Percentiles rank a stretch among this genome's conserved stretches.
Conservation (phyloP, 2,888 invertebrate species). For the Cylindroiulus punctatus region DNA sequence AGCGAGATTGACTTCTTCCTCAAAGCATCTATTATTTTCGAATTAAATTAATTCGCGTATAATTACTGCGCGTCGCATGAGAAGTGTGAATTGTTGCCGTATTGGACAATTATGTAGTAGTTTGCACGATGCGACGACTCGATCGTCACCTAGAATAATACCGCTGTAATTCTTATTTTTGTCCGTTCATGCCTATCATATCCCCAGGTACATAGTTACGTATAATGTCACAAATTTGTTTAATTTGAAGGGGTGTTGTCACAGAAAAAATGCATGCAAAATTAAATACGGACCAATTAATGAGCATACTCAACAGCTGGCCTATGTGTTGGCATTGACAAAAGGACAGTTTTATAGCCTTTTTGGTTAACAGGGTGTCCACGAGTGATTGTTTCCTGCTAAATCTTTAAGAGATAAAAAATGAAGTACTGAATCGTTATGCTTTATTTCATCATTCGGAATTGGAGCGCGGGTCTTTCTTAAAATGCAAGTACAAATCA, state of each 20-base stretch:
- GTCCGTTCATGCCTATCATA: neutral
- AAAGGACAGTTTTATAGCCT: too few species aligned
- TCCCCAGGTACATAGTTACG: neutral
- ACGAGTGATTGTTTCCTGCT: neutral
- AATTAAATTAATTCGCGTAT: neutral
- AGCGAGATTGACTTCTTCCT: constrained; percentile 4
- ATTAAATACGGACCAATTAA: neutral
- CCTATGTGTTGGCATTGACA: too few species aligned
- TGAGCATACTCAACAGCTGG: neutral
- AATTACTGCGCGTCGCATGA: neutral
- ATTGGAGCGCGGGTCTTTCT: too few species aligned
- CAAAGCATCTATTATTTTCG: constrained; percentile 14
- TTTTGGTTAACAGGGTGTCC: neutral
- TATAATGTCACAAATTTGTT: neutral
- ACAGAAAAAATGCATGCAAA: neutral
- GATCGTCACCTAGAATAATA: neutral
- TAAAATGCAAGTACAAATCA: too few species aligned
- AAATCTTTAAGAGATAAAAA: neutral
- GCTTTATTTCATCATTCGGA: too few species aligned
- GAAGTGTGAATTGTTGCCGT: constrained; percentile 1
- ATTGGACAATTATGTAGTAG: neutral
- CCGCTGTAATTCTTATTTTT: neutral
- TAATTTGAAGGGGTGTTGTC: neutral
- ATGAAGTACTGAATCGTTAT: too few species aligned
- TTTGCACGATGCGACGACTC: neutral